Conservation (phyloP, 1,140 invertebrate genomes). For the Brachionus plicatilis region DNA sequence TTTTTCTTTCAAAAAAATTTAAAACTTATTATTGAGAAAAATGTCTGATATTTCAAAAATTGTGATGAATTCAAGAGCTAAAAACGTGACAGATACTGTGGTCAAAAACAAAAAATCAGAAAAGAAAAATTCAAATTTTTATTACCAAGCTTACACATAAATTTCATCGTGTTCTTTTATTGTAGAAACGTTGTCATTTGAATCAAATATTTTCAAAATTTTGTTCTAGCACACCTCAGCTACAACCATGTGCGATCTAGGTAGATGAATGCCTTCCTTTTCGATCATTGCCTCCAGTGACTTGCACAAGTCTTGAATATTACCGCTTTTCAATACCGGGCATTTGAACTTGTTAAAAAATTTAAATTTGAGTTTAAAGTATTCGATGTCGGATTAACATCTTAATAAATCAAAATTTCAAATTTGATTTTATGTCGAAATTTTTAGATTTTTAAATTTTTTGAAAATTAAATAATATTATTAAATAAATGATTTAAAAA, state of each 20-base stretch:
- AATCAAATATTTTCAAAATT: conserved; percentile 58
- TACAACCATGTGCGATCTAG: conserved; percentile 50
- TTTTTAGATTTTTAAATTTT: background rate
- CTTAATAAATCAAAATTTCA: conserved; percentile 43
- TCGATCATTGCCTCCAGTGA: conserved; percentile 43
- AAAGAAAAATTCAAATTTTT: background rate
- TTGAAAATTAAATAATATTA: too few species aligned
- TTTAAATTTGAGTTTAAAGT: too few species aligned
- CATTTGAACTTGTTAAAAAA: conserved; percentile 52
- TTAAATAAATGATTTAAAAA: too few species aligned
- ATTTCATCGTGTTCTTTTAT: conserved; percentile 59
- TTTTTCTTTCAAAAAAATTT: too few species aligned
- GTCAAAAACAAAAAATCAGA: too few species aligned
- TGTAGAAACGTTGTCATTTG: conserved; percentile 54
- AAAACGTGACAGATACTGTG: too few species aligned
- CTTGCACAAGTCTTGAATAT: conserved; percentile 49
- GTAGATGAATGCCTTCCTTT: background rate
- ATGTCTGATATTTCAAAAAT: too few species aligned
- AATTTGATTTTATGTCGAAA: background rate
- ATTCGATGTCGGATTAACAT: too few species aligned
- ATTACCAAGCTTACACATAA: conserved; percentile 51
- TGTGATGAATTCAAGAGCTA: too few species aligned
- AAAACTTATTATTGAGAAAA: too few species aligned
- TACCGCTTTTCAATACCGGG: conserved; percentile 57
- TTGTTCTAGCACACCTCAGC: conserved; percentile 59